phyloP scores from a whole-genome alignment of 1,140 invertebrate genomes.

The Lineus longissimus region DNA sequence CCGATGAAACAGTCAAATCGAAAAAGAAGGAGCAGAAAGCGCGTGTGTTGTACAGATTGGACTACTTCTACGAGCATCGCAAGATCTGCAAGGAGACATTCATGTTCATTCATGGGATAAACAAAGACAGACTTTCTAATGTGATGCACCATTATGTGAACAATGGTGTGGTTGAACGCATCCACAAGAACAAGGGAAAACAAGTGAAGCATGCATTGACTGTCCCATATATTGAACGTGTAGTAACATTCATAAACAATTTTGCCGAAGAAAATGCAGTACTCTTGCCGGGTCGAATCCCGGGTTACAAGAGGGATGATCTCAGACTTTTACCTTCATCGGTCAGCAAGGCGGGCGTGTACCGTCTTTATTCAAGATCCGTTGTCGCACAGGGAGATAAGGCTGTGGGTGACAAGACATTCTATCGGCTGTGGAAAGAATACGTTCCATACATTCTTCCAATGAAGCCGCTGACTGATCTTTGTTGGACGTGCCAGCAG shows the following conservation, averaged over 20 bases:
- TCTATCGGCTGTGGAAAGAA: conserved; percentile 12
- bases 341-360: not conserved
- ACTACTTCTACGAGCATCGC: not conserved
- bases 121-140: conserved; percentile 7
- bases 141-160: conserved; percentile 10
- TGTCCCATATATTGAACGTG: conserved; percentile 16
- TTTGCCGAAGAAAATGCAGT: conserved; percentile 24
- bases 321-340: conserved; percentile 21
- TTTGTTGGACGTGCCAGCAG: conserved; percentile 26
- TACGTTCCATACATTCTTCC: conserved; percentile 14
- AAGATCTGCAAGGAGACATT: not conserved
- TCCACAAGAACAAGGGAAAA: conserved; percentile 7
- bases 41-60: not conserved
- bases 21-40: not conserved
- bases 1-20: not conserved
- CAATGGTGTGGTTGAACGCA: conserved; percentile 14
- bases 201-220: conserved; percentile 3
- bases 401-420: not conserved
- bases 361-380: not conserved
- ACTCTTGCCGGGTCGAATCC: conserved; percentile 25
- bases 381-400: not conserved
- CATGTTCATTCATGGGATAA: conserved; percentile 5
- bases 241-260: conserved; percentile 16
- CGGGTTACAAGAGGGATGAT: conserved; percentile 20
- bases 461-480: conserved; percentile 23